A percentile compares a stretch with the other conserved stretches of the same genome.
Evolutionary conservation across 2,888 invertebrate genomes (phyloP).

Genomic region (Drosophila mimetica): DNA sequence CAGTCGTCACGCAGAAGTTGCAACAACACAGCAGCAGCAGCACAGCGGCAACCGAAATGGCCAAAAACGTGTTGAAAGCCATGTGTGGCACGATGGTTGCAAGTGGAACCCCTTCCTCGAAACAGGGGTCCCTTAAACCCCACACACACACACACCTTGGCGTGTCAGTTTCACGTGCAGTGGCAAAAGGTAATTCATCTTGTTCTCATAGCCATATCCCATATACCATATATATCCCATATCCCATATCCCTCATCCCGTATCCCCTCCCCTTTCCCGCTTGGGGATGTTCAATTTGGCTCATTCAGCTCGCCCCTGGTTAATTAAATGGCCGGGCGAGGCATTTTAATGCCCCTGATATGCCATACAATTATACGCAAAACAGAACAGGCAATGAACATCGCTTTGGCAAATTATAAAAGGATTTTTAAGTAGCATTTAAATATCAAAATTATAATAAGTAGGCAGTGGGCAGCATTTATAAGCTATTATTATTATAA

Average conservation of each 20-base stretch:
- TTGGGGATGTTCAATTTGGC: slow-evolving; percentile 10
- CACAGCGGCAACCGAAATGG: slow-evolving; percentile 50
- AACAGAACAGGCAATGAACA: not conserved
- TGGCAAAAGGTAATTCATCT: slow-evolving; percentile 82
- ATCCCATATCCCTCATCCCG: not conserved
- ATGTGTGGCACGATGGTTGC: slow-evolving; percentile 47
- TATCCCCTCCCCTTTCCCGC: not conserved
- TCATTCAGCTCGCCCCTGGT: slow-evolving; percentile 22
- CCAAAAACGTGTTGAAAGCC: slow-evolving; percentile 75
- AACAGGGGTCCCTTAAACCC: not conserved
- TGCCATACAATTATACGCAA: slow-evolving; percentile 10
- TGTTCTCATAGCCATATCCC: slow-evolving; percentile 49
- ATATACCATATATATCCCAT: not conserved
- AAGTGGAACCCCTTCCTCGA: slow-evolving; percentile 1
- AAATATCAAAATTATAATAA: not conserved
- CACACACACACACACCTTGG: slow-evolving; percentile 51
- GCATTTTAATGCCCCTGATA: slow-evolving; percentile 56
- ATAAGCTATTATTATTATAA: no score
- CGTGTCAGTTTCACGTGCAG: slow-evolving; percentile 81
- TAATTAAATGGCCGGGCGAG: slow-evolving; percentile 59
- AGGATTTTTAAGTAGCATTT: not conserved
- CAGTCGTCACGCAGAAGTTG: slow-evolving; percentile 65
- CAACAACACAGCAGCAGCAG: slow-evolving; percentile 14
- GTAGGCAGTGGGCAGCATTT: no score
- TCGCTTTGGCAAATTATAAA: not conserved